These are phyloP conservation scores for Bombus superbus DNA, from an alignment of 1,140 invertebrate species.

Conservation along the genomic window DNA sequence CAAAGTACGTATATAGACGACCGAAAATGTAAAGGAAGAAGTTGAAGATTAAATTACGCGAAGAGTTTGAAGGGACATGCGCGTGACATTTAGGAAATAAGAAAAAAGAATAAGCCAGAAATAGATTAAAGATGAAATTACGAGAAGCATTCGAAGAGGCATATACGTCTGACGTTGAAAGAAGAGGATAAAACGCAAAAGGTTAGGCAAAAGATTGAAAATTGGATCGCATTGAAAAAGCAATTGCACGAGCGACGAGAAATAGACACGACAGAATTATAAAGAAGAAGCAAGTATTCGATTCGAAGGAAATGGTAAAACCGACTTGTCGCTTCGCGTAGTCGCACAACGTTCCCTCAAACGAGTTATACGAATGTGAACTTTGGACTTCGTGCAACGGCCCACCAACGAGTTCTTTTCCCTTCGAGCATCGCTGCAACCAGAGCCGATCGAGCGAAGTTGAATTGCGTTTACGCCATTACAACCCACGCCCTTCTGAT, in stretches of 20 bases:
- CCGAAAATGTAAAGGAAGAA: neutral
- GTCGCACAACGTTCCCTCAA: neutral
- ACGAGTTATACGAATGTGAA: neutral
- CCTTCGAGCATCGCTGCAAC: neutral
- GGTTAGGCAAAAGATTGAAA: no score
- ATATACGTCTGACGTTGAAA: no score
- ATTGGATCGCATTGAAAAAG: no score
- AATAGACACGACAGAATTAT: no score
- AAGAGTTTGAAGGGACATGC: neutral
- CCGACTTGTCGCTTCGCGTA: neutral
- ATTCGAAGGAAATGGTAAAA: neutral
- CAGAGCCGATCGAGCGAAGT: neutral
- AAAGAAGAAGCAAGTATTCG: neutral
- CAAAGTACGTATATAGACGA: neutral
- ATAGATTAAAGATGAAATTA: neutral
- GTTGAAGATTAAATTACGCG: neutral
- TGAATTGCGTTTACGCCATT: conserved; percentile 23
- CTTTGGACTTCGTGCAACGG: conserved; percentile 15
- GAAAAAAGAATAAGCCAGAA: neutral
- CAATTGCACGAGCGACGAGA: no score
- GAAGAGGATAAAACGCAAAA: no score
- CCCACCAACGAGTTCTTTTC: neutral
- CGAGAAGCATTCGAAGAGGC: no score
- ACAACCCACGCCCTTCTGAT: neutral
- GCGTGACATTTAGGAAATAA: neutral